Base-by-base conservation (phyloP, 2,888 invertebrate species). In the Mongoloraphidia duomilia region DNA sequence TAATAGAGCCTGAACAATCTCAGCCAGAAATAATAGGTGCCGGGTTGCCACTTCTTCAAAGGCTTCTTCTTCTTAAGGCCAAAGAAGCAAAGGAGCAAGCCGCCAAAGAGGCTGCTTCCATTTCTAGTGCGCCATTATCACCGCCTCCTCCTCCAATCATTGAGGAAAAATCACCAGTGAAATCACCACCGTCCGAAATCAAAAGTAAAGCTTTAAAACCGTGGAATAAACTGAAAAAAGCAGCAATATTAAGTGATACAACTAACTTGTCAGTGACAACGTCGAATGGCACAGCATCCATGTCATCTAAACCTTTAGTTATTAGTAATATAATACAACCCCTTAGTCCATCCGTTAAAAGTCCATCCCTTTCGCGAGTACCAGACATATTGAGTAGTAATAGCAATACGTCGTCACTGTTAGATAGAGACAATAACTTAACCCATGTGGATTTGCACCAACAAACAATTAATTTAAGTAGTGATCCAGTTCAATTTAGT, bases 181-280 rank as follows among this genome's bases (percentile, higher is more conserved):
- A 13, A 36, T 26, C 55, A 13, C 54, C 54, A 34, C 49, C 26
- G 26, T 26, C 26, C 26, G 26, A 26, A 26, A 3, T 6, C 26
- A 26, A 26, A 26, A 26, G 44, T 6, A 50, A 45, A 60, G 59
- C 45, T 42, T 52, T 52, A n/a, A 51, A 77, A 57, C 80, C 83
- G 2, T 88, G 87, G 87, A 76, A 76, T 11, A 84, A 84, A 69
- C 68, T 88, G 41, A 87, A 86, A 63, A 79, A 84, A 62, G 87
- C 87, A 11, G 71, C 78, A 37, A 77, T 79, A 55, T 67, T 77
- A 57, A 72, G 76, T 38, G 77, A 67, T 36, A 50, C 57, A 39
- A 58, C 56, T 12, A 47, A 34, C 34, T 41, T 41, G 35, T 39
- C 46, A 26, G 39, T 46, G 34, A 10, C 41, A 3, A 40, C 41